Percentiles rank a stretch among this genome's conserved stretches.
These are phyloP conservation scores for Erpetoichthys calabaricus DNA, from an alignment of 2,797 vertebrate species.

Conservation along the genomic window DNA sequence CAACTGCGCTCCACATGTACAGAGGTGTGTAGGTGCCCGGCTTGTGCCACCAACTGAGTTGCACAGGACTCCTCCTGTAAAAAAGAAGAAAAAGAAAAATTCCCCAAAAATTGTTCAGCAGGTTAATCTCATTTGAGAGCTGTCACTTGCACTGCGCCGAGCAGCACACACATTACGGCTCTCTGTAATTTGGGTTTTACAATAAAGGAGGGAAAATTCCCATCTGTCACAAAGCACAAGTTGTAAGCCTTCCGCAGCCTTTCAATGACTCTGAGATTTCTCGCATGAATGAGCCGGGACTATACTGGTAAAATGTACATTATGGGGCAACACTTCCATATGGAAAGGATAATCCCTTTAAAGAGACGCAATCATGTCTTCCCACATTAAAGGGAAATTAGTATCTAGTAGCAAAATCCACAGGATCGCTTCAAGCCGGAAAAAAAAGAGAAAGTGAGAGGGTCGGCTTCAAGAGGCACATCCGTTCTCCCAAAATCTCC, in stretches of 20 bases:
- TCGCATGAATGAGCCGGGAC: conserved; percentile 44
- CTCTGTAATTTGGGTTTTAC: conserved; percentile 17
- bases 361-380: conserved; percentile 12
- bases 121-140: no score
- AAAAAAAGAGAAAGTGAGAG: conserved; percentile 16
- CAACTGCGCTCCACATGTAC: no score
- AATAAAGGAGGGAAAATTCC: conserved; percentile 19
- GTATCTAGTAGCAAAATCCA: conserved; percentile 13
- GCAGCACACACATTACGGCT: no score
- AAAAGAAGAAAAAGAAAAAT: no score
- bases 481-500: no score
- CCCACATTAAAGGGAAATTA: conserved; percentile 10
- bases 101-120: no score
- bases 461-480: no score
- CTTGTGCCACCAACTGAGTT: no score
- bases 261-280: conserved; percentile 38
- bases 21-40: no score
- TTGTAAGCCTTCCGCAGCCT: conserved; percentile 39
- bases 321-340: conserved; percentile 24
- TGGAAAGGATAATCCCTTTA: conserved; percentile 14
- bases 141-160: no score
- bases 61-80: no score
- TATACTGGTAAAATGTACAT: conserved; percentile 26
- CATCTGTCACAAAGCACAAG: conserved; percentile 44
- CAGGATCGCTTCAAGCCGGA: conserved; percentile 12